phyloP scores from a whole-genome alignment of 2,797 vertebrate species.

The Anolis apletophallus region DNA sequence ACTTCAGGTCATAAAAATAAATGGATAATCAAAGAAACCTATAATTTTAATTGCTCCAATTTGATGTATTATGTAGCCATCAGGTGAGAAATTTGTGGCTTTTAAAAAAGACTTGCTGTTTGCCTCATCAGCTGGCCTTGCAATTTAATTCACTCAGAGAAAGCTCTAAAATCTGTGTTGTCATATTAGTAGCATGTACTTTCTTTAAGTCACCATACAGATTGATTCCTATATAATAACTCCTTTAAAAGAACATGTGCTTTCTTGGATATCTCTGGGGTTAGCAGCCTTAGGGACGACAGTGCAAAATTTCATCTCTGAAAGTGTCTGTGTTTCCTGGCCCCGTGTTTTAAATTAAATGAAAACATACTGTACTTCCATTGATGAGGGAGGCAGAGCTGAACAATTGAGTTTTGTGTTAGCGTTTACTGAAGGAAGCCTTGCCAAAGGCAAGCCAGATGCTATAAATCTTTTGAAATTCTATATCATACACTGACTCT shows the following conservation, averaged over 20 bases:
- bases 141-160: constrained; percentile 2
- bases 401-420: constrained; percentile 47
- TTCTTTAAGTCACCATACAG: background rate
- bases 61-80: background rate
- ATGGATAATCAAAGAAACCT: background rate
- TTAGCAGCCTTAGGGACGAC: background rate
- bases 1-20: background rate
- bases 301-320: constrained; percentile 3
- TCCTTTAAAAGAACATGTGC: background rate
- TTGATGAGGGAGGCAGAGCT: background rate
- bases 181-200: background rate
- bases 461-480: constrained; percentile 60
- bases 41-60: background rate
- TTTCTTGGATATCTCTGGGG: background rate
- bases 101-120: too few relatives aligned
- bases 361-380: background rate
- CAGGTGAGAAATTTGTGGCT: background rate
- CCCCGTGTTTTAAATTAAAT: constrained; percentile 12
- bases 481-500: constrained; percentile 45
- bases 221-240: background rate
- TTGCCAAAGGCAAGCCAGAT: constrained; percentile 28
- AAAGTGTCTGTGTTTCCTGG: background rate
- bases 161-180: background rate
- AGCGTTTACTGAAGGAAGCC: constrained; percentile 45
- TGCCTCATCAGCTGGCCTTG: background rate